phyloP scores from a whole-genome alignment of 1,140 invertebrate species.

The Nixonia krombeini region DNA sequence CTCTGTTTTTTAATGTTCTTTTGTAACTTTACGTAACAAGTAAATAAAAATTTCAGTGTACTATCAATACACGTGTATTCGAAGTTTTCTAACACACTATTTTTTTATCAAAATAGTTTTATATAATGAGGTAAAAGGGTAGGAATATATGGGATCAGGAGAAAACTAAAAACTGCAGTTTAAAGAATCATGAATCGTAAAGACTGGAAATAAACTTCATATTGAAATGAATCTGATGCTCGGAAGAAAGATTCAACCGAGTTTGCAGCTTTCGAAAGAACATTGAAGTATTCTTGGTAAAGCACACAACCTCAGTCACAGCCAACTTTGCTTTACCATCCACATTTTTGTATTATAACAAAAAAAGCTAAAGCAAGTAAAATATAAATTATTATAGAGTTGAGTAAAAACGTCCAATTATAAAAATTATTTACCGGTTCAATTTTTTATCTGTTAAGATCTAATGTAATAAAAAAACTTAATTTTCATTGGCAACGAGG shows the following conservation, averaged over 20 bases:
- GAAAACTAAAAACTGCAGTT: background rate
- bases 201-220: slow-evolving; percentile 16
- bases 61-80: too few species aligned
- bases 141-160: slow-evolving; percentile 6
- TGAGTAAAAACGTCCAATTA: too few species aligned
- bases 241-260: slow-evolving; percentile 4
- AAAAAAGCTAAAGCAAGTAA: slow-evolving; percentile 42
- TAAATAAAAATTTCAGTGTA: too few species aligned
- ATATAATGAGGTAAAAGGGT: slow-evolving; percentile 1
- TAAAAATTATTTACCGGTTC: too few species aligned
- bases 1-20: too few species aligned
- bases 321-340: slow-evolving; percentile 37
- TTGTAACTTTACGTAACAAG: too few species aligned
- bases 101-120: too few species aligned
- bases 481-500: too few species aligned
- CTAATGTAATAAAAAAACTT: too few species aligned
- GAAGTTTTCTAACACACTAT: too few species aligned
- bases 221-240: slow-evolving; percentile 31
- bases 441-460: too few species aligned
- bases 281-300: slow-evolving; percentile 20
- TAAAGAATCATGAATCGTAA: slow-evolving; percentile 1
- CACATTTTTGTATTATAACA: slow-evolving; percentile 36
- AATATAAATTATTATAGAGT: slow-evolving; percentile 28
- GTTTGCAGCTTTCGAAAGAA: slow-evolving; percentile 12
- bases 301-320: slow-evolving; percentile 16